These are phyloP conservation scores for Macroramphosus scolopax DNA, from an alignment of 2,797 vertebrate genomes.

Conservation along the genomic window DNA sequence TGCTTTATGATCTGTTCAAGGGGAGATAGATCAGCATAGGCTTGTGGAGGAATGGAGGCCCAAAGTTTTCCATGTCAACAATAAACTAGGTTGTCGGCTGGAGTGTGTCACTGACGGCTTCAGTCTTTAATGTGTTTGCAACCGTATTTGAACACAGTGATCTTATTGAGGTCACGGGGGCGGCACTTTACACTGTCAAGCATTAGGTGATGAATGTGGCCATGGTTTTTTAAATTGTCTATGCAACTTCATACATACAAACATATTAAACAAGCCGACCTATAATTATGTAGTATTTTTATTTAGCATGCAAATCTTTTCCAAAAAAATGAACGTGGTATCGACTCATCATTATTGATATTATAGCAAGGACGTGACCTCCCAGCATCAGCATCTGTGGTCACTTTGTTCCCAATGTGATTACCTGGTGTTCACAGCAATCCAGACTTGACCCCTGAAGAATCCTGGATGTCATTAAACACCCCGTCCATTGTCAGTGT, in stretches of 20 bases:
- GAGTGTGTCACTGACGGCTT: too few species aligned
- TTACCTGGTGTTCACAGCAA: too few species aligned
- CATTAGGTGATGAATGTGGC: not conserved
- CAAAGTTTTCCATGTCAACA: not conserved
- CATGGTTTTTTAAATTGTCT: not conserved
- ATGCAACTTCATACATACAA: not conserved
- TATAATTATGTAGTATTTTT: not conserved
- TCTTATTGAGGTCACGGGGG: too few species aligned
- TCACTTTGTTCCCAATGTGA: constrained; percentile 1
- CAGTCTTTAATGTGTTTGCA: not conserved
- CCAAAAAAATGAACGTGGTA: too few species aligned
- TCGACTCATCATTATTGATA: too few species aligned
- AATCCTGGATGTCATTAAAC: too few species aligned
- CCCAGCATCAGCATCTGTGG: not conserved
- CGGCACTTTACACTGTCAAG: too few species aligned
- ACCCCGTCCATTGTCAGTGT: not conserved
- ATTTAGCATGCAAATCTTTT: not conserved
- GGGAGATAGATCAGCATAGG: not conserved
- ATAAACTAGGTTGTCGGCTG: not conserved
- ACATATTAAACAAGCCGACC: not conserved
- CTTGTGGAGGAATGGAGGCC: not conserved
- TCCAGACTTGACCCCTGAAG: too few species aligned
- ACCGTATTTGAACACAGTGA: not conserved
- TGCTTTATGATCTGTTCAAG: constrained; percentile 25
- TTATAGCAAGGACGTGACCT: too few species aligned